Percentiles rank a stretch among this genome's conserved stretches.
These are phyloP conservation scores for Strix uralensis DNA, from an alignment of 2,113 vertebrate species.

Conservation along the genomic window DNA sequence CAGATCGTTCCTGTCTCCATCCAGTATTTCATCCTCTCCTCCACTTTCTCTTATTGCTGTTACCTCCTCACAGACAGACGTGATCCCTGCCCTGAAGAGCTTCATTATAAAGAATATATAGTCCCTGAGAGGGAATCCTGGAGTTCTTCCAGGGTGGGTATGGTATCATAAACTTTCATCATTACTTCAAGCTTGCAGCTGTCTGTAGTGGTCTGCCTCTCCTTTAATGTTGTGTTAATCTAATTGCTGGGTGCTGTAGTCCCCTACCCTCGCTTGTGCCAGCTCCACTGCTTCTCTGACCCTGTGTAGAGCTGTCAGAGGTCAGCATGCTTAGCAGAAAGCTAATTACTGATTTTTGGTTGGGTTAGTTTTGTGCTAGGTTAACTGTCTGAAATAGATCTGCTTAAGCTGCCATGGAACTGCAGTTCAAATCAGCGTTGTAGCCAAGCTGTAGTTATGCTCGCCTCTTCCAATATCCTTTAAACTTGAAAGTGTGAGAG, in stretches of 20 bases:
- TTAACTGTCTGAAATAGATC: neutral
- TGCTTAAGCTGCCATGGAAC: neutral
- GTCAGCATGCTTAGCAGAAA: neutral
- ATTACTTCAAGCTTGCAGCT: neutral
- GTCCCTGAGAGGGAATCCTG: neutral
- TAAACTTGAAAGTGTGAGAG: neutral
- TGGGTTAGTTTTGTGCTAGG: neutral
- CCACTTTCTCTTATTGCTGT: neutral
- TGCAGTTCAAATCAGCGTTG: fast-evolving
- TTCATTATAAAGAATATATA: neutral
- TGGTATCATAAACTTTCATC: neutral
- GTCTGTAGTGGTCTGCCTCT: neutral
- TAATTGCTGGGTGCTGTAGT: neutral
- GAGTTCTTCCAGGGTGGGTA: neutral
- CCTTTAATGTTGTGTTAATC: neutral
- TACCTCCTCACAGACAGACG: neutral
- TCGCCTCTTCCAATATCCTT: neutral
- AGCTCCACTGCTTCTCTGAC: neutral
- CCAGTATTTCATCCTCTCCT: neutral
- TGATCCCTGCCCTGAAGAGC: neutral
- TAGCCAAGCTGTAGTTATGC: neutral
- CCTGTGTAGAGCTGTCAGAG: neutral
- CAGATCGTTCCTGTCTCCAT: neutral
- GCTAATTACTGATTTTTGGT: neutral
- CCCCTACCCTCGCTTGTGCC: neutral